These are phyloP conservation scores for Ptychobarbus kaznakovi DNA, from an alignment of 2,797 vertebrate species.

Conservation along the genomic window DNA sequence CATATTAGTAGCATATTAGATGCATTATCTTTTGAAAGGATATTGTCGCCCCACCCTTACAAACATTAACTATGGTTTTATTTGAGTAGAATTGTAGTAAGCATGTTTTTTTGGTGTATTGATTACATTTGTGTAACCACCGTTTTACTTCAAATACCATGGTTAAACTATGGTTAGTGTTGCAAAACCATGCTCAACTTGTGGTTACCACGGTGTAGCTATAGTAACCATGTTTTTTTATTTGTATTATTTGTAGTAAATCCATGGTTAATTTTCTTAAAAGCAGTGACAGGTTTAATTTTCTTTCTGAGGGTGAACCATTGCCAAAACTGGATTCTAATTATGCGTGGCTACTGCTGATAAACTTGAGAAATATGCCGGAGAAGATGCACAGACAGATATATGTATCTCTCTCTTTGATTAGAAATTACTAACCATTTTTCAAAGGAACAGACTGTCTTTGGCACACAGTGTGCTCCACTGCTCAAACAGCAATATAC, in stretches of 20 bases:
- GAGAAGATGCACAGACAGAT: slow-evolving; percentile 8
- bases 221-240: not conserved
- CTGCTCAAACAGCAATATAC: slow-evolving; percentile 45
- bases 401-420: slow-evolving; percentile 45
- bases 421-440: slow-evolving; percentile 48
- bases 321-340: not conserved
- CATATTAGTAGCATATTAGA: too few species aligned
- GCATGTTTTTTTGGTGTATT: not conserved
- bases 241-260: too few species aligned
- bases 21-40: not conserved
- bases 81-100: not conserved
- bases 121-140: not conserved
- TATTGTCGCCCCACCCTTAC: not conserved
- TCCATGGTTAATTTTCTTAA: too few species aligned
- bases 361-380: slow-evolving; percentile 20
- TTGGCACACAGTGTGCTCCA: slow-evolving; percentile 32
- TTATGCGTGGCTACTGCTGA: not conserved
- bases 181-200: not conserved
- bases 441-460: slow-evolving; percentile 35
- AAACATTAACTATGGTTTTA: not conserved
- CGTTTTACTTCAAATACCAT: not conserved
- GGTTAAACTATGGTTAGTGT: not conserved
- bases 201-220: not conserved
- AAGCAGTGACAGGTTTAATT: not conserved
- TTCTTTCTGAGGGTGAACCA: not conserved